Conservation (phyloP, 2,888 invertebrate species). For the Cosmorhoe ocellata region DNA sequence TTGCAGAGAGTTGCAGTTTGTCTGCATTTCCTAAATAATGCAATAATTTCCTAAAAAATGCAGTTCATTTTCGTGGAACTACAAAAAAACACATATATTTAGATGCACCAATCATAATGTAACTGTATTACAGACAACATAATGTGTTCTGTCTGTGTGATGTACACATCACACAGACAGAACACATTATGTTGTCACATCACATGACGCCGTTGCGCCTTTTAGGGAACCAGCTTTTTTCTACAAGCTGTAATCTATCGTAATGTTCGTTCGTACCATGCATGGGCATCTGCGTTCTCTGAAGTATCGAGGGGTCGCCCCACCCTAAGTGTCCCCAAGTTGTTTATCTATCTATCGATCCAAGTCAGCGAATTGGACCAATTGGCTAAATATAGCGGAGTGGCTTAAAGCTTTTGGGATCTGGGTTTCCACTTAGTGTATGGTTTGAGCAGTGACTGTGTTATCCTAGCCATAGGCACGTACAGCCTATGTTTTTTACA, state of each 20-base stretch:
- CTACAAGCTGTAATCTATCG: slow-evolving; percentile 10
- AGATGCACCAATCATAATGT: neutral
- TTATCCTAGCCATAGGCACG: neutral
- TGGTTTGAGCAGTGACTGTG: slow-evolving; percentile 8
- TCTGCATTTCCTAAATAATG: no score
- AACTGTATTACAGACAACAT: no score
- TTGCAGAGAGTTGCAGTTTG: no score
- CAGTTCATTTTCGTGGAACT: no score
- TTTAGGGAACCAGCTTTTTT: slow-evolving; percentile 10
- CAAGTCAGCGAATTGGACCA: slow-evolving; percentile 51
- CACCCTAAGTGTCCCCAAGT: slow-evolving; percentile 49
- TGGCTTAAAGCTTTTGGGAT: slow-evolving; percentile 36
- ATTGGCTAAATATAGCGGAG: slow-evolving; percentile 44
- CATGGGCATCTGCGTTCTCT: slow-evolving; percentile 71
- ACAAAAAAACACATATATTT: no score
- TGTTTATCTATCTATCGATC: slow-evolving; percentile 75
- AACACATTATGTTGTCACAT: neutral
- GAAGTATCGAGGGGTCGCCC: slow-evolving; percentile 56
- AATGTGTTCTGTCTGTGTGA: neutral
- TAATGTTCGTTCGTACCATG: slow-evolving; percentile 36
- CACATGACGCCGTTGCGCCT: neutral
- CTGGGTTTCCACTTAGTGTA: slow-evolving; percentile 21
- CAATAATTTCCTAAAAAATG: no score
- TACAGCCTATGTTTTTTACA: neutral
- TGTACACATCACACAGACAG: no score